Conservation (phyloP, 2,797 vertebrate species). For the Bradypodion pumilum region DNA sequence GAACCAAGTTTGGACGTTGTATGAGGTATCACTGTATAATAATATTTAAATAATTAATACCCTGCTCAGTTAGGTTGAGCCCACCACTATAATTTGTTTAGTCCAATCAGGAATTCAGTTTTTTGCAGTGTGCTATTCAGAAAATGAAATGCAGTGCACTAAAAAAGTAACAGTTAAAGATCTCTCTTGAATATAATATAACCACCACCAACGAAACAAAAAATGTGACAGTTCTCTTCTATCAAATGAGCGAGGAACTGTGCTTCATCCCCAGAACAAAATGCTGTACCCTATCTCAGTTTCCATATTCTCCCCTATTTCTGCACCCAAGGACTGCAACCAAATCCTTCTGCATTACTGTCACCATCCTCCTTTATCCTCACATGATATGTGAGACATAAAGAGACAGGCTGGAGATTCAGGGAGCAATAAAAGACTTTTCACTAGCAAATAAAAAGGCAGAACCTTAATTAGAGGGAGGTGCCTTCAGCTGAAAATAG, state of each 20-base stretch:
- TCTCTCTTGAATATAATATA: not conserved
- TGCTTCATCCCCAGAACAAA: not conserved
- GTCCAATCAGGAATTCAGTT: not conserved
- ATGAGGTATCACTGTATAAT: too few relatives aligned
- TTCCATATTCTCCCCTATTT: not conserved
- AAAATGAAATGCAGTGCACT: not conserved
- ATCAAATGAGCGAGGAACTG: not conserved
- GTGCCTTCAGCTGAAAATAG: not conserved
- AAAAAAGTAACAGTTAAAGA: not conserved
- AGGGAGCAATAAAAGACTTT: not conserved
- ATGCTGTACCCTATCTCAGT: not conserved
- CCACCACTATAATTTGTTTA: not conserved
- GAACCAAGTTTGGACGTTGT: too few relatives aligned
- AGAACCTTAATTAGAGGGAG: not conserved
- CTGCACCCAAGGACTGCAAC: not conserved
- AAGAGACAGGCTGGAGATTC: not conserved
- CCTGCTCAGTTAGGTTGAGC: not conserved
- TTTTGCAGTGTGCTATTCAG: not conserved
- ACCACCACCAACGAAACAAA: not conserved
- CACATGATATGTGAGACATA: conserved; percentile 29
- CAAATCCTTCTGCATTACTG: not conserved
- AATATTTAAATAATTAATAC: not conserved
- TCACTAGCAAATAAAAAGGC: not conserved
- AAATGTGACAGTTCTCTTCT: not conserved
- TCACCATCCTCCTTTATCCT: conserved; percentile 8